These are phyloP conservation scores for Perognathus longimembris DNA, from an alignment of 2,113 vertebrate genomes.

Conservation along the genomic window DNA sequence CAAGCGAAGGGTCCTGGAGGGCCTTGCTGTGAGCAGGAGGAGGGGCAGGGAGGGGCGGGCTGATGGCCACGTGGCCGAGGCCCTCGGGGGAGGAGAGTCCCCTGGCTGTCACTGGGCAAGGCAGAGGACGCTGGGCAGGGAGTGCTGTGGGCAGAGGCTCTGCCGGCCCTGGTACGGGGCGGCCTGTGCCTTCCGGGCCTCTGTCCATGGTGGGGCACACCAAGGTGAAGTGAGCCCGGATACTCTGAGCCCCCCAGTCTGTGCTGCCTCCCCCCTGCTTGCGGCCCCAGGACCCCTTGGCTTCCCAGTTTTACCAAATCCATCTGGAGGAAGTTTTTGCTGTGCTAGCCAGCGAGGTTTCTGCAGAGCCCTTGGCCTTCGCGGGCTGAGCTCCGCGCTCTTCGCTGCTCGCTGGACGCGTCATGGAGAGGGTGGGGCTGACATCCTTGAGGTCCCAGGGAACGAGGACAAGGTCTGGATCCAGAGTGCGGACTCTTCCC, in stretches of 20 bases:
- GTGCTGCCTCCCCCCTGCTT: fast-evolving
- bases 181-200: background rate
- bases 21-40: background rate
- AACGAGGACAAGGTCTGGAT: background rate
- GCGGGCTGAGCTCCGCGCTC: background rate
- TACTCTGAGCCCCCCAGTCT: no score
- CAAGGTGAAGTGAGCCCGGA: background rate
- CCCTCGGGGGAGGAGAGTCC: background rate
- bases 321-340: background rate
- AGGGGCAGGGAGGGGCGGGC: background rate
- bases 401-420: background rate
- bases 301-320: background rate
- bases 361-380: fast-evolving
- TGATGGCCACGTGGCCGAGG: fast-evolving
- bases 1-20: background rate
- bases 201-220: fast-evolving
- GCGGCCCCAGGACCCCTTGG: fast-evolving
- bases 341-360: background rate
- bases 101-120: background rate
- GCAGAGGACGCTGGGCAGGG: background rate
- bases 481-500: fast-evolving
- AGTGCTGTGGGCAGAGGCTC: background rate
- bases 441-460: background rate
- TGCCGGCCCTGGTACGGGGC: no score
- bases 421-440: background rate